Evolutionary conservation across 1,140 invertebrate species (phyloP).

Genomic region (Bicyclus anynana): DNA sequence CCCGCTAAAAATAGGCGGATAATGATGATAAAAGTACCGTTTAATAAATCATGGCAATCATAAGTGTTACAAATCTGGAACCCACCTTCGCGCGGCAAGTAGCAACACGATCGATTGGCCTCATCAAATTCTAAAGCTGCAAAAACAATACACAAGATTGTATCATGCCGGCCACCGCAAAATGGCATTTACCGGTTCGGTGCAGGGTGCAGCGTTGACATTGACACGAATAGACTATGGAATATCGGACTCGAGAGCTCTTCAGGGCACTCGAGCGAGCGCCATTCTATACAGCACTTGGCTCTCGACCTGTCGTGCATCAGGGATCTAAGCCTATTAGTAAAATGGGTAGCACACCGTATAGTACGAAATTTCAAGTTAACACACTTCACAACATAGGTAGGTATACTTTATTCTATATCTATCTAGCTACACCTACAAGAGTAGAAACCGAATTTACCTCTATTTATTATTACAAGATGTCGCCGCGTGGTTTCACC

Average conservation of each 20-base stretch:
- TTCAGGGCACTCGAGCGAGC: conserved; percentile 38
- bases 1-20: no score
- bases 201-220: conserved; percentile 30
- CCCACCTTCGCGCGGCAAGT: not conserved
- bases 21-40: no score
- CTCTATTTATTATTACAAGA: no score
- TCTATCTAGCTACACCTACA: no score
- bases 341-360: no score
- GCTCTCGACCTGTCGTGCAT: conserved; percentile 1
- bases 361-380: no score
- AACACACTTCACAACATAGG: no score
- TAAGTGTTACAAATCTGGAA: no score
- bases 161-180: conserved; percentile 5
- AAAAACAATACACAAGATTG: conserved; percentile 20
- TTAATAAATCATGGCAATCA: no score
- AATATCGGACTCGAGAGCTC: conserved; percentile 33
- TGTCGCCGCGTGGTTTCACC: no score
- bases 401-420: no score
- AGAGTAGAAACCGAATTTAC: no score
- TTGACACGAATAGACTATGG: conserved; percentile 33
- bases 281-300: conserved; percentile 30
- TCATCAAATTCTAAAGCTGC: conserved; percentile 19
- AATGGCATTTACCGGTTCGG: conserved; percentile 28
- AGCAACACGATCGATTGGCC: not conserved
- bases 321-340: not conserved